Conservation (phyloP, 2,888 invertebrate species). For the Trissolcus brochymenae region DNA sequence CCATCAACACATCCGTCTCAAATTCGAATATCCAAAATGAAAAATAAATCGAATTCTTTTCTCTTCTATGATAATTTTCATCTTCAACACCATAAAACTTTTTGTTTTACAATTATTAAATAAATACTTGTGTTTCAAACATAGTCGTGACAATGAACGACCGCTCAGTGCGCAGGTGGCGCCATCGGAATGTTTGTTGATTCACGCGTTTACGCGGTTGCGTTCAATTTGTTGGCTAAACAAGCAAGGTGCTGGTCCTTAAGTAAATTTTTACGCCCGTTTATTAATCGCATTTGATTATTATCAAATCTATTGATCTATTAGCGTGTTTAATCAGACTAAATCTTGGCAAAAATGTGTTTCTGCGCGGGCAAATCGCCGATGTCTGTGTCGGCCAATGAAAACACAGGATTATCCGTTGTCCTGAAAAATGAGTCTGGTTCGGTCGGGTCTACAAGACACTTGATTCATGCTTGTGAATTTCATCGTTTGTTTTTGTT, state of each 20-base stretch:
- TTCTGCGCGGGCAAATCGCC: no score
- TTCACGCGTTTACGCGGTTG: slow-evolving; percentile 25
- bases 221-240: slow-evolving; percentile 9
- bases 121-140: no score
- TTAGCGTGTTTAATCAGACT: no score
- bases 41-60: not conserved
- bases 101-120: no score
- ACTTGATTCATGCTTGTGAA: slow-evolving; percentile 6
- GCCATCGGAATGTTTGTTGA: not conserved
- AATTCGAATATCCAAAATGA: not conserved
- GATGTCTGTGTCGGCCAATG: slow-evolving; percentile 15
- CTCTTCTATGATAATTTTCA: not conserved
- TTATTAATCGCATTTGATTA: slow-evolving; percentile 39
- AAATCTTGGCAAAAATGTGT: no score
- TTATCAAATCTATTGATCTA: slow-evolving; percentile 2
- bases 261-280: slow-evolving; percentile 24
- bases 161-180: slow-evolving; percentile 14
- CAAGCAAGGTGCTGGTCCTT: slow-evolving; percentile 15
- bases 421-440: slow-evolving; percentile 27
- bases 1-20: not conserved
- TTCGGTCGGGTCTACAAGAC: slow-evolving; percentile 11
- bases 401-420: slow-evolving; percentile 14
- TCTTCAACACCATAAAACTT: not conserved
- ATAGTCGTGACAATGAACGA: not conserved
- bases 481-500: slow-evolving; percentile 11